Base-by-base conservation (phyloP, 2,113 vertebrate species). In the Otolemur garnettii region DNA sequence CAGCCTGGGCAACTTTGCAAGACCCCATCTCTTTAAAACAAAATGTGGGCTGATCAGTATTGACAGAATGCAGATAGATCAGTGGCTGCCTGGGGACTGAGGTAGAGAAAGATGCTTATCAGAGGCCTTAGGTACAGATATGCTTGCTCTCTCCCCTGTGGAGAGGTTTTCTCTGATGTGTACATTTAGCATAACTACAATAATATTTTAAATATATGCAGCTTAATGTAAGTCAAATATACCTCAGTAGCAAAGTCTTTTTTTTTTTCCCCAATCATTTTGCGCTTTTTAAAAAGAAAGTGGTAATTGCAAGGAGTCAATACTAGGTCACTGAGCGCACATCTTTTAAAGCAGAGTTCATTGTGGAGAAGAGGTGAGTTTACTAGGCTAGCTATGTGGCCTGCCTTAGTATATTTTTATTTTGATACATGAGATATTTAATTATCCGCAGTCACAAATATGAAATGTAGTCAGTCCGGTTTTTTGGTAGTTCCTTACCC, bases 261-360 rank as follows among this genome's bases (percentile, higher is more conserved):
- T 62, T 80, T 17, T 55, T 55, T 55, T 62, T 64, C 28, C n/a
- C n/a, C 12, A 64, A 64, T 13, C 62, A 55, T 84, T 88, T 93
- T 86, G 57, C 66, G 24, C 24, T 96, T 45, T 33, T 62, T 80
- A 59, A 85, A 93, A 85, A 80, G 64, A 85, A 69, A 71, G 35
- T 66, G 45, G 26, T 81, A 21, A 7, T 80, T 90, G 26, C 17
- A 64, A n/a, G 45, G 13, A 87, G 68, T 81, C 19, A n/a, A 26
- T 91, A 26, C 26, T 72, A 17, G 62, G 30, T 12, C 19, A 42
- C 38, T 72, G 15, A n/a, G 42, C 69, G 62, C 8, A 79, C 9
- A 17, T 68, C 26, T 24, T n/a, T 21, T 53, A 38, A 95, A 42
- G 78, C 42, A 74, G 15, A 75, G 24, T 66, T 91, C 33, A 60